Evolutionary conservation across 2,888 invertebrate genomes (phyloP).

Genomic region (Sinodicranocentrus sp.): DNA sequence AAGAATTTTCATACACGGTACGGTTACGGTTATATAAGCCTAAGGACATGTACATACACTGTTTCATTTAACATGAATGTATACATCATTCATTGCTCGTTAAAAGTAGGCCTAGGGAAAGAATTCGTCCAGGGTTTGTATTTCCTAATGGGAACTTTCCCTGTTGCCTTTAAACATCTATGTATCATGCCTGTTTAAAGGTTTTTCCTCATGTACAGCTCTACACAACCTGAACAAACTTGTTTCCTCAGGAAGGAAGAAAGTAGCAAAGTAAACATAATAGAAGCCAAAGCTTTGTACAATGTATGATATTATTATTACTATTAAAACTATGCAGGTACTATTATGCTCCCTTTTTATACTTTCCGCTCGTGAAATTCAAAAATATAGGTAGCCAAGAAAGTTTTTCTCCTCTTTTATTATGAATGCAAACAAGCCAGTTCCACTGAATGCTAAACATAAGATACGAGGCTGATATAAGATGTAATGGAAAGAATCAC

Average conservation of each 20-base stretch:
- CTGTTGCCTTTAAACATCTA: background rate
- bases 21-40: too few relatives aligned
- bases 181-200: background rate
- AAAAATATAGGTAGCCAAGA: background rate
- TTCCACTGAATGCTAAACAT: background rate
- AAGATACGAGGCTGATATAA: background rate
- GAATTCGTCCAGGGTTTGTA: slow-evolving; percentile 27
- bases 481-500: slow-evolving; percentile 24
- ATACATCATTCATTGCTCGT: slow-evolving; percentile 53
- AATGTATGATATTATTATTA: too few relatives aligned
- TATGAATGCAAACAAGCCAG: slow-evolving; percentile 11
- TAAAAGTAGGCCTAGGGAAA: slow-evolving; percentile 57
- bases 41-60: background rate
- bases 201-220: background rate
- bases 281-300: background rate
- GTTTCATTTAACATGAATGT: background rate
- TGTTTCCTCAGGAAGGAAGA: slow-evolving; percentile 23
- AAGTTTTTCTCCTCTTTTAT: slow-evolving; percentile 7
- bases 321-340: too few relatives aligned
- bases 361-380: too few relatives aligned
- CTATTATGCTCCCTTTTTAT: too few relatives aligned
- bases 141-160: slow-evolving; percentile 29
- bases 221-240: slow-evolving; percentile 27
- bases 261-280: slow-evolving; percentile 9
- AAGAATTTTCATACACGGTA: too few relatives aligned